Base-by-base conservation (phyloP, 2,888 invertebrate genomes). In the Drosophila kanekoi region DNA sequence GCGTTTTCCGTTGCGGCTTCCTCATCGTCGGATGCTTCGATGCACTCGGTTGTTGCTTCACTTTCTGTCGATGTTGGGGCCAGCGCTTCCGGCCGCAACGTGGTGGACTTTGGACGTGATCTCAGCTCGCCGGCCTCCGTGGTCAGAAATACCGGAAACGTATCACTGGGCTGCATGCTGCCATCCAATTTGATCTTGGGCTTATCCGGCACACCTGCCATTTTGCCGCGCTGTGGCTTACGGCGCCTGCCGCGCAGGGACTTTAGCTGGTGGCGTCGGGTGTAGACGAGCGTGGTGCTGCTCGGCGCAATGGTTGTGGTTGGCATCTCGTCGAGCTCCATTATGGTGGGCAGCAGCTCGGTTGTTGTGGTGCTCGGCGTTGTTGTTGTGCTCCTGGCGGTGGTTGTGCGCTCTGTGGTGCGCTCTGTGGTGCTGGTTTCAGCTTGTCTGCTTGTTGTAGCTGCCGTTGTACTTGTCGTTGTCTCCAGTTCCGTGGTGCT, bases 181-280 rank as follows among this genome's bases (percentile, higher is more conserved):
- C 63, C 72, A 49, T 83, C 82, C 13, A 68, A 16, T 5, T 86
- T 82, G 37, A 80, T 86, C 40, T 64, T 57, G 0, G 82, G 82
- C 0, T 44, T 23, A 58, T 87, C 83, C 13, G 81, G 86, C 3
- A 87, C 88, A n/a, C 51, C 23, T 0, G 85, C 38, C 0, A 9
- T 1, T 11, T 43, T 52, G 5, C 0, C 10, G 2, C 14, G 44
- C 8, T 20, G 20, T 6, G 28, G n/a, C 16, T 53, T 56, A 4
- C 59, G 63, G 3, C 44, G 61, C 16, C 10, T 44, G n/a, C 32
- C 13, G 3, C 35, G 57, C 0, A 57, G 8, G 8, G 71, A 65
- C 20, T 65, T 81, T 0, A 71, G 32, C 8, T 63, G 60, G n/a
- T 62, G 62, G 1, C n/a, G 37, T 3, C 6, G 43, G 13, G 14